Evolutionary conservation across 2,888 invertebrate genomes (phyloP), one percentile per base, ranked within the genome.

Genomic region (Mechanitis messenoides): DNA sequence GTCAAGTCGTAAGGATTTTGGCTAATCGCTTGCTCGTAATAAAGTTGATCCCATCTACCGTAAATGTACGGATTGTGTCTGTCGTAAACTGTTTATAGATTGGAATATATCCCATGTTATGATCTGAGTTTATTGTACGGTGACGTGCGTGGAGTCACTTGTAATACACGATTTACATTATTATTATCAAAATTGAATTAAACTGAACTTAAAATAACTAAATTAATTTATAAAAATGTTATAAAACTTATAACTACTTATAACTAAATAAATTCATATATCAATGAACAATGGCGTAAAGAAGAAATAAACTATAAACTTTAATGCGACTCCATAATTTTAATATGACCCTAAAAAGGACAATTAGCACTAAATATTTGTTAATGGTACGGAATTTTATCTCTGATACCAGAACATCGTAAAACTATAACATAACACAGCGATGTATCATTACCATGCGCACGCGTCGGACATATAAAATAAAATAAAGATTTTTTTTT

Each of bases 311-410:
- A 46, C 38, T 46, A 54, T 61, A 58, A 55, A 55, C 47, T 38
- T 55, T 45, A 50, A 61, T 58, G 20, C 50, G 63, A 60, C 56
- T 63, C 61, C 61, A 65, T 68, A 73, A 71, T 70, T 68, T 69
- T 73, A 63, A 72, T 72, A 71, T 71, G 67, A 64, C 72, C 75
- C 73, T 82, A 83, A 85, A 83, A 77, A 70, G 70, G 71, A 73
- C 81, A 86, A 85, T 87, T 82, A 84, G 76, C 79, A 80, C 80
- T 85, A 83, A 87, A 84, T 76, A 77, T 74, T 71, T 73, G 74
- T 78, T 82, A 78, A 85, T 78, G 74, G 71, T 71, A 68, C 70
- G 72, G 72, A 74, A 72, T 78, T 83, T 83, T 84, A 83, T 82
- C 82, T 77, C 74, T 69, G 70, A 73, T 75, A 60, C 74, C 72